Percentiles rank a stretch among this genome's conserved stretches.
phyloP scores from a whole-genome alignment of 1,140 invertebrate species.

The Caenorhabditis latens region DNA sequence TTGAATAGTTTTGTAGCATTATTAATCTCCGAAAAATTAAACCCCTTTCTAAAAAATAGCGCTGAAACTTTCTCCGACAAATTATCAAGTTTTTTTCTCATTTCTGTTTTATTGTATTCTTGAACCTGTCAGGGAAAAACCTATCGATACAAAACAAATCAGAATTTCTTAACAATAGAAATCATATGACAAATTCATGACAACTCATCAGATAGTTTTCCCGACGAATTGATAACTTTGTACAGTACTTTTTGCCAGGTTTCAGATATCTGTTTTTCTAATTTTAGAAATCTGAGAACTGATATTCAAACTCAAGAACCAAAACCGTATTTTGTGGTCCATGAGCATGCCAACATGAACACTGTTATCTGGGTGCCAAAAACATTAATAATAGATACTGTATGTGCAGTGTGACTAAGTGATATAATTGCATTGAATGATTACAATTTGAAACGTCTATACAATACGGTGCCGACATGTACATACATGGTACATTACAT shows the following conservation, averaged over 20 bases:
- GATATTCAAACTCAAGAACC: background rate
- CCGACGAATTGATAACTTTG: too few relatives aligned
- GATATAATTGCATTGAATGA: conserved; percentile 50
- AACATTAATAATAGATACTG: conserved; percentile 26
- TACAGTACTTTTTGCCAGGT: too few relatives aligned
- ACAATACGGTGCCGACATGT: conserved; percentile 53
- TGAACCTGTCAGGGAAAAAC: background rate
- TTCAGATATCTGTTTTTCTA: background rate
- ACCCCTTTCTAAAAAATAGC: too few relatives aligned
- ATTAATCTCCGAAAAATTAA: too few relatives aligned
- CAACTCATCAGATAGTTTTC: conserved; percentile 10
- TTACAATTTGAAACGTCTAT: conserved; percentile 19
- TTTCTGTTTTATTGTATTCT: background rate
- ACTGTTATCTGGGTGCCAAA: background rate
- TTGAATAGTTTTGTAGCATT: too few relatives aligned
- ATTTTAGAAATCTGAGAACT: too few relatives aligned
- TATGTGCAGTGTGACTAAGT: conserved; percentile 43
- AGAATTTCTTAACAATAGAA: conserved; percentile 24
- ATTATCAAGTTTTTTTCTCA: background rate
- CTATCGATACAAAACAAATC: background rate
- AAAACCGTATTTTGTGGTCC: background rate
- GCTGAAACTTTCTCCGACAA: background rate
- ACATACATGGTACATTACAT: conserved; percentile 21
- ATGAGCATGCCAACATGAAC: background rate
- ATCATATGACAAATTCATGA: conserved; percentile 27